Conservation (phyloP, 1,140 invertebrate species). For the Stratiolaelaps scimitus region DNA sequence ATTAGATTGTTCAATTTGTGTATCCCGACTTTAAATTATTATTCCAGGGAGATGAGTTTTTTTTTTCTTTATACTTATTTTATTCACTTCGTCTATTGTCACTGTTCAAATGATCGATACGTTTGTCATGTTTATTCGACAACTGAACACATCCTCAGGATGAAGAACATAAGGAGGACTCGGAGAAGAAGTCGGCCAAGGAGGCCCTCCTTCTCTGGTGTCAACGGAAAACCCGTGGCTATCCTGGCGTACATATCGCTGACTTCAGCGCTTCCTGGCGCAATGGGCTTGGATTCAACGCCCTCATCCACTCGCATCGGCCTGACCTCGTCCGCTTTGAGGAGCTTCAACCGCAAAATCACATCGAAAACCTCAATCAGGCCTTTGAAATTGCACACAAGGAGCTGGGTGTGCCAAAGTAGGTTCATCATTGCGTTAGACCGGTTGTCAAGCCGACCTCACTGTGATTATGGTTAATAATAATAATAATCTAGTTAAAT, state of each 20-base stretch:
- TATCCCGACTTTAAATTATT: too few relatives aligned
- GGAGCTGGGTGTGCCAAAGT: constrained; percentile 67
- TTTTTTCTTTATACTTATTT: too few relatives aligned
- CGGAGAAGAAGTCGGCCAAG: constrained; percentile 96
- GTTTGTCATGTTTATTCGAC: too few relatives aligned
- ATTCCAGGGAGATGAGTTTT: too few relatives aligned
- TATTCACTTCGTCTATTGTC: too few relatives aligned
- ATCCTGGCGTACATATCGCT: constrained; percentile 39
- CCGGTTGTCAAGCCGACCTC: too few relatives aligned
- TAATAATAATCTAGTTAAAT: too few relatives aligned
- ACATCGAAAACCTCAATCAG: constrained; percentile 85
- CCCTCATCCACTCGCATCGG: constrained; percentile 85
- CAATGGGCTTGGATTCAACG: constrained; percentile 87
- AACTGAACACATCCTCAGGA: constrained; percentile 41
- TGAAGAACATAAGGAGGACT: constrained; percentile 93
- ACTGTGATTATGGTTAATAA: too few relatives aligned
- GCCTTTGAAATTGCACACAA: constrained; percentile 86
- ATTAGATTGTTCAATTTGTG: too few relatives aligned
- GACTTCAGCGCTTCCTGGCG: constrained; percentile 74
- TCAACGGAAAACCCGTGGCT: constrained; percentile 81
- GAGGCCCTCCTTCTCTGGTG: constrained; percentile 96
- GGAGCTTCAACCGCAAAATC: constrained; percentile 55
- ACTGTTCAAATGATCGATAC: too few relatives aligned
- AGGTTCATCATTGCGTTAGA: not conserved
- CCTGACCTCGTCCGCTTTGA: constrained; percentile 82